Base-by-base conservation (phyloP, 1,140 invertebrate genomes). In the Bombus picipes region DNA sequence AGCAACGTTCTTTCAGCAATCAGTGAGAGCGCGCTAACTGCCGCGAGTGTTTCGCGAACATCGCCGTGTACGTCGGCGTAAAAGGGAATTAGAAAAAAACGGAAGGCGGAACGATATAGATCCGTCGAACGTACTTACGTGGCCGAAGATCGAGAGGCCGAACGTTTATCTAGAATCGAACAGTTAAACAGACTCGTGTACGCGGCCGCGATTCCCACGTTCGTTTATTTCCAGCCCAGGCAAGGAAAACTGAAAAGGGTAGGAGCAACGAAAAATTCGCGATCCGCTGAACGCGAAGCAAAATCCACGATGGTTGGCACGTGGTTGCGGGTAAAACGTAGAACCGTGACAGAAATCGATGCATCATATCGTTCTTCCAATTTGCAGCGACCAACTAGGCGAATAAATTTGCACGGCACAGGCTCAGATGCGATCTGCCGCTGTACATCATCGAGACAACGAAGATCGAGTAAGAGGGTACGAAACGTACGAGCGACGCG, bases 1-100 rank as follows among this genome's bases (percentile, higher is more conserved):
- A 91, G 91, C 90, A 91, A 91, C 47, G 78, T 86, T 89, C 79
- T 91, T 91, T 88, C 86, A 90, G 90, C 90, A 91, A 91, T 91
- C 91, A 73, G 59, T 81, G 86, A 90, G 86, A 84, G 73, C 47
- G 78, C 47, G 41, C 71, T 89, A 87, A 75, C 59, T 68, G 75
- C 81, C 71, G 80, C 75, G 59, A 66, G 34, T 81, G 72, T 75
- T 85, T 83, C 80, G 85, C 41, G 80, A 86, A 82, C 59, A 66
- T 85, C 37, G 28, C 43, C 32, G 15, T 66, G 41, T 41, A n/a
- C 22, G 18, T 43, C 25, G 47, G 59, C 25, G 25, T n/a, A n/a
- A 39, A 37, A 72, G 28, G 68, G 43, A 62, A 62, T 62, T 62
- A n/a, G 47, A 25, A 34, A 25, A 77, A 28, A 28, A 65, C 37